A percentile compares a stretch with the other conserved stretches of the same genome.
phyloP scores from a whole-genome alignment of 2,888 invertebrate genomes.

The Choreutis nemorana region DNA sequence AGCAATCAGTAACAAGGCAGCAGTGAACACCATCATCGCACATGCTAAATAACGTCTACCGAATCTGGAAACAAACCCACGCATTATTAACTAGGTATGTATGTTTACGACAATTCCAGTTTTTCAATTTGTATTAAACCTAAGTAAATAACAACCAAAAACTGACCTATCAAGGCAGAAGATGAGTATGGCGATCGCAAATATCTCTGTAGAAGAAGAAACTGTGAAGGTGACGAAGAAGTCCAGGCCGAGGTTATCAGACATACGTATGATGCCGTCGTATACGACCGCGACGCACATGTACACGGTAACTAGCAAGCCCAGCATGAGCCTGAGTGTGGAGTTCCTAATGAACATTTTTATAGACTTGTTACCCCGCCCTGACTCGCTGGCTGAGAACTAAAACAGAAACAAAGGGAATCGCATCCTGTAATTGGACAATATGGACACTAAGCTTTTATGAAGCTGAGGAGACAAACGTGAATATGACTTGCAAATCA shows the following conservation, averaged over 20 bases:
- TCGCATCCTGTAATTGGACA: too few relatives aligned
- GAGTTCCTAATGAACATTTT: conserved; percentile 28
- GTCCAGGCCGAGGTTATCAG: conserved; percentile 47
- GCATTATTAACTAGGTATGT: too few relatives aligned
- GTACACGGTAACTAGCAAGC: conserved; percentile 37
- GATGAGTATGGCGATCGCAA: conserved; percentile 43
- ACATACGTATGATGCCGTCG: conserved; percentile 53
- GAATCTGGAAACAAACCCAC: conserved; percentile 33
- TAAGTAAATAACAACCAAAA: too few relatives aligned
- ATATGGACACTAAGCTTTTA: too few relatives aligned
- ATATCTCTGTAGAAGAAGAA: conserved; percentile 53
- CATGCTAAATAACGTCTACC: conserved; percentile 42
- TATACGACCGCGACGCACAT: conserved; percentile 48
- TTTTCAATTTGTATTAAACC: too few relatives aligned
- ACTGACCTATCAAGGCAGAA: conserved; percentile 40
- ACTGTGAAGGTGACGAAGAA: conserved; percentile 55
- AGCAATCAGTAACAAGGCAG: conserved; percentile 32
- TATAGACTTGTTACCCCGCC: conserved; percentile 29
- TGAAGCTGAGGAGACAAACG: too few relatives aligned
- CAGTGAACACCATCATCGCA: conserved; percentile 31
- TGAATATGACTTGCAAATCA: too few relatives aligned
- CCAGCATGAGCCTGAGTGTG: conserved; percentile 31
- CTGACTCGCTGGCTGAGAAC: conserved; percentile 16
- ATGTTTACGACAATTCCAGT: too few relatives aligned
- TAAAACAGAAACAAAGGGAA: conserved; percentile 8